A percentile compares a stretch with the other conserved stretches of the same genome.
These are phyloP conservation scores for Acrobasis repandana DNA, from an alignment of 2,888 invertebrate genomes.

Conservation along the genomic window DNA sequence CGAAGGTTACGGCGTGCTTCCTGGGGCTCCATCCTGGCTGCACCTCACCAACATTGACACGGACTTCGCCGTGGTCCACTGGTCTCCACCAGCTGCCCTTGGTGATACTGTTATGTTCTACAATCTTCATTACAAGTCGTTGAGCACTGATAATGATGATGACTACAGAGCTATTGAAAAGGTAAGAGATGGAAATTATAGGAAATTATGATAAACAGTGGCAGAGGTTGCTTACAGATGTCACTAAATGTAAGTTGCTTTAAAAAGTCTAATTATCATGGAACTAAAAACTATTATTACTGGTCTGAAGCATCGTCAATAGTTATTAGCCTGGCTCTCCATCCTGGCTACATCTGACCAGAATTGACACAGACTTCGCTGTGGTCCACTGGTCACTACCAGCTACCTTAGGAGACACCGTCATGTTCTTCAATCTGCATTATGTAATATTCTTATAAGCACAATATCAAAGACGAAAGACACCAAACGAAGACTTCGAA, in stretches of 20 bases:
- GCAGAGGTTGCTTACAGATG: neutral
- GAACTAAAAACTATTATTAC: too few species aligned
- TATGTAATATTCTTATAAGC: too few species aligned
- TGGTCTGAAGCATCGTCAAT: too few species aligned
- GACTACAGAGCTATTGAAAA: slow-evolving; percentile 82
- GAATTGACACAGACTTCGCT: slow-evolving; percentile 81
- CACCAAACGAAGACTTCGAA: too few species aligned
- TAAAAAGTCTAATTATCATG: too few species aligned
- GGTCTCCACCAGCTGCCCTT: slow-evolving; percentile 87
- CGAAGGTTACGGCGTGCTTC: slow-evolving; percentile 92
- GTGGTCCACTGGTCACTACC: slow-evolving; percentile 91
- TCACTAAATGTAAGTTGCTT: too few species aligned
- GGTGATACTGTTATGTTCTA: slow-evolving; percentile 88
- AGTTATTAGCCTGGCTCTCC: too few species aligned
- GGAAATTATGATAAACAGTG: neutral
- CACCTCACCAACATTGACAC: slow-evolving; percentile 89
- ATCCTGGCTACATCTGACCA: slow-evolving; percentile 43
- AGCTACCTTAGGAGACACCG: slow-evolving; percentile 87
- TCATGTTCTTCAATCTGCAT: slow-evolving; percentile 85
- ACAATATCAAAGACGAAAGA: too few species aligned
- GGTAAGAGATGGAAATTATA: slow-evolving; percentile 46
- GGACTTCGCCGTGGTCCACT: slow-evolving; percentile 90
- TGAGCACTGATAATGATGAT: slow-evolving; percentile 65
- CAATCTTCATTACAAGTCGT: slow-evolving; percentile 83
- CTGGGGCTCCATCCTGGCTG: slow-evolving; percentile 87